Conservation (phyloP, 2,113 vertebrate species). For the Perognathus longimembris region DNA sequence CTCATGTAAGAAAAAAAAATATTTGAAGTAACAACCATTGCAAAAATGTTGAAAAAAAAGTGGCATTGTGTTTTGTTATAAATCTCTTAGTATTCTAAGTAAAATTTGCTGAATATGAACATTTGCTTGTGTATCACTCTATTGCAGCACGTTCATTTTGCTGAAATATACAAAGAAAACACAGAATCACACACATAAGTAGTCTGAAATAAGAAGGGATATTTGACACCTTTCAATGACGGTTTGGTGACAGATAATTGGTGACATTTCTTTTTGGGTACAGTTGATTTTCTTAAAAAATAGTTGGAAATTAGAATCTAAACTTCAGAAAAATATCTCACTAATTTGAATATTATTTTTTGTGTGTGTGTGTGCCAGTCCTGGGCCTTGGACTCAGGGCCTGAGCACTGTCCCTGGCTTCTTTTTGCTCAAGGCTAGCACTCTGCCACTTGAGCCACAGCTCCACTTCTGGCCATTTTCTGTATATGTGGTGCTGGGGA, state of each 20-base stretch:
- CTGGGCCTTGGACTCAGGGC: too few relatives aligned
- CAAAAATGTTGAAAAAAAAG: not conserved
- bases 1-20: not conserved
- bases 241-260: not conserved
- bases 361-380: too few relatives aligned
- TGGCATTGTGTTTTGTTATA: not conserved
- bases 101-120: not conserved
- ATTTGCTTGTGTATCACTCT: not conserved
- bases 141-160: not conserved
- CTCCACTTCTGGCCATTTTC: too few relatives aligned
- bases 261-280: not conserved
- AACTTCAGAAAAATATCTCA: not conserved
- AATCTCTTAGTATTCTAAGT: not conserved
- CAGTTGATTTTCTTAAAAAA: not conserved
- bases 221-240: not conserved
- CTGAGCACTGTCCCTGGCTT: too few relatives aligned
- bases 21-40: not conserved
- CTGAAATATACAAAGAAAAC: not conserved
- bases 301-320: not conserved
- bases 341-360: not conserved
- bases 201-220: not conserved
- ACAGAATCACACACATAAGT: not conserved
- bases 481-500: too few relatives aligned
- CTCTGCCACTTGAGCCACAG: too few relatives aligned
- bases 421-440: too few relatives aligned